Base-by-base conservation (phyloP, 2,888 invertebrate species). In the Epsilonema sp. region DNA sequence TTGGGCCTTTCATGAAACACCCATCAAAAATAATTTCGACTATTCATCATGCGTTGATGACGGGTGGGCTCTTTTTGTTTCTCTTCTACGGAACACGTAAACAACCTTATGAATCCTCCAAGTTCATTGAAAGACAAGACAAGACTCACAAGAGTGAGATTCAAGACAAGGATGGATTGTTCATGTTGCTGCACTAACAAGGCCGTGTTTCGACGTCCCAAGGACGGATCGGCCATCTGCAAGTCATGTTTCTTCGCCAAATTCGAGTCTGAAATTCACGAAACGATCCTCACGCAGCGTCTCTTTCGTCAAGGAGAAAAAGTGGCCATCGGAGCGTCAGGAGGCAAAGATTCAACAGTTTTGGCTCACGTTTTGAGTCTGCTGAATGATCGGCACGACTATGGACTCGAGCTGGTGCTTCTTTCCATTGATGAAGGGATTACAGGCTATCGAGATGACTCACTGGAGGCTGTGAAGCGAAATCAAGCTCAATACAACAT, bases 361-460 rank as follows among this genome's bases (percentile, higher is more conserved):
- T 72, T 99, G 47, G 94, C 94, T 0, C 82, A 90, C 65, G 77
- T 89, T 24, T 67, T 97, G 54, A 56, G 57, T 47, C 71, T 80
- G 2, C 71, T 99, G 13, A 97, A 99, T 66, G 77, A 85, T 57
- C 76, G 80, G 42, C 78, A 92, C 65, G 71, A 82, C 53, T 99
- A 97, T 70, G 85, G 83, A 1, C 69, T 99, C 16, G 76, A 90
- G 48, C 71, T 99, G 37, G 76, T 84, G 55, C 71, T 99, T 25
- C 72, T 99, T 37, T 97, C 94, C 0, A 87, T 99, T 53, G 97
- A 99, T 66, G 97, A 97, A 54, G 72, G 97, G 48, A 97, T 97
- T 53, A 87, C 86, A 52, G 81, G 79, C 62, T 74, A 74, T 65
- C 73, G 94, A 55, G 92, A 94, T 67, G 92, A 94, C 65, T 92